Evolutionary conservation across 2,888 invertebrate genomes (phyloP), one percentile per base, ranked within the genome.

Genomic region (Tetranychus truncatus): DNA sequence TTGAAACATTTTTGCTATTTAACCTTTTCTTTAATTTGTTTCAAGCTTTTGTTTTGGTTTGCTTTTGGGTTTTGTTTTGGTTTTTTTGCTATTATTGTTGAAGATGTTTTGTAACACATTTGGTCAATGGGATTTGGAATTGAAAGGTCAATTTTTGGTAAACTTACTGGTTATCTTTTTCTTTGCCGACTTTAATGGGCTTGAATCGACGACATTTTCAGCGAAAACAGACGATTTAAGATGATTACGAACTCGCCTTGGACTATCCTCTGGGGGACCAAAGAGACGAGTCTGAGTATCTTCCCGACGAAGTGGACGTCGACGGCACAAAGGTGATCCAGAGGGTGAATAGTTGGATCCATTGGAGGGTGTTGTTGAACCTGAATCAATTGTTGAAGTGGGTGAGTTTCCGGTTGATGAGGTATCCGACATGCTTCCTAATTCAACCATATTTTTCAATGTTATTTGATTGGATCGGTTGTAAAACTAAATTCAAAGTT

Each of bases 281-380:
- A 74, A 74, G 8, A 74, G 69, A 24, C 74, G 74, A 5, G 15
- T 67, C 20, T 74, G n/a, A 24, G 74, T 74, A 46, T 74, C 67
- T 46, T 67, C 44, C n/a, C 69, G 44, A 21, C 74, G 74, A 15
- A 21, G 45, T 34, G 21, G n/a, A 24, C 73, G 55, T 15, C 55
- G 21, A 21, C 21, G 21, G 65, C 18, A 21, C 24, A 44, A 20
- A n/a, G 55, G 55, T 24, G 21, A 24, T n/a, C 18, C 15, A 21
- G 65, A n/a, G n/a, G 73, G 73, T 24, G 24, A 24, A 34, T 46
- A 72, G 20, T 72, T 72, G 21, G 69, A 69, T 9, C 69, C 69
- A 69, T 20, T 69, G 8, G 69, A 69, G 18, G 69, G 69, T 20
- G 69, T 69, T 24, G 44, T 72, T 34, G 72, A 72, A 15, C 45